These are phyloP conservation scores for Ctenicera cuprea DNA, from an alignment of 2,888 invertebrate species.

Conservation along the genomic window DNA sequence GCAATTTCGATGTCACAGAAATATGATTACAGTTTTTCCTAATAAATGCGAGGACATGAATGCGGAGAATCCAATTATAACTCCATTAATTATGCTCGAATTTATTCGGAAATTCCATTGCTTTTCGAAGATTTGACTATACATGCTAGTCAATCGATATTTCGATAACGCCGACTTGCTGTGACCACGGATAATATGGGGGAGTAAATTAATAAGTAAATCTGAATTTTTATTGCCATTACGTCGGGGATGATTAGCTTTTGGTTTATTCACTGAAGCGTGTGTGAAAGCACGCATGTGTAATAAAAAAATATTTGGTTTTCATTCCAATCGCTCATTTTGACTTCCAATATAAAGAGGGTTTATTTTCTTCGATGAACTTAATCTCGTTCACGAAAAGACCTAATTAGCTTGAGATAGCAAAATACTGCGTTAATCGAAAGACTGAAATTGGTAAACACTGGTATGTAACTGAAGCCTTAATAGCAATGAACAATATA, in stretches of 20 bases:
- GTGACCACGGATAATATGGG: conserved; percentile 14
- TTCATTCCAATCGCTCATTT: neutral
- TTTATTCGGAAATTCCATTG: conserved; percentile 25
- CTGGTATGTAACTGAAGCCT: too few species aligned
- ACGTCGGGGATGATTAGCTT: neutral
- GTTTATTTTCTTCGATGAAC: too few species aligned
- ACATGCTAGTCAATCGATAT: conserved; percentile 15
- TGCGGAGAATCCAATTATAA: conserved; percentile 25
- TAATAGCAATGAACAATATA: too few species aligned
- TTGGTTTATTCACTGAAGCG: conserved; percentile 3
- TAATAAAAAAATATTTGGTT: conserved; percentile 4
- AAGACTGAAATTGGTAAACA: too few species aligned
- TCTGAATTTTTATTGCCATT: conserved; percentile 4
- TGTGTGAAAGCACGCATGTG: neutral
- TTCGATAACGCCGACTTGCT: conserved; percentile 10
- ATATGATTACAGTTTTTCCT: conserved; percentile 19
- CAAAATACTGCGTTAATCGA: too few species aligned
- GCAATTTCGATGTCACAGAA: neutral
- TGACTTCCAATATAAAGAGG: too few species aligned
- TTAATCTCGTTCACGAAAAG: too few species aligned
- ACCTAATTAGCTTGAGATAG: too few species aligned
- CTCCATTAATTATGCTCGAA: conserved; percentile 24
- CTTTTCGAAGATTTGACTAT: conserved; percentile 19
- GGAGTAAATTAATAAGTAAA: conserved; percentile 10
- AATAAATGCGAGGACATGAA: conserved; percentile 23